Conservation (phyloP, 2,797 vertebrate species). For the Spondyliosoma cantharus region DNA sequence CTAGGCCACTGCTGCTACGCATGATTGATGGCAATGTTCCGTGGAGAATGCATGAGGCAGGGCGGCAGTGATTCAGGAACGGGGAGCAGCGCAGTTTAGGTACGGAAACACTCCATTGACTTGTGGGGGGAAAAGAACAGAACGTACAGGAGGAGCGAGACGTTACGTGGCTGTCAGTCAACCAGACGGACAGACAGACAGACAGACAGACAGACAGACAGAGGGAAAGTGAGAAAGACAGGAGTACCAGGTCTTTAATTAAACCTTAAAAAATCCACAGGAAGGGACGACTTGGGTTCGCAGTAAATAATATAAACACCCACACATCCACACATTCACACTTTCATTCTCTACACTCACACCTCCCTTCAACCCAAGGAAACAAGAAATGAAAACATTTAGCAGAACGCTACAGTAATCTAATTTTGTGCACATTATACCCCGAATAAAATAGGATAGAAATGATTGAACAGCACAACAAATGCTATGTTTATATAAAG, state of each 20-base stretch:
- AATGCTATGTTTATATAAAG: too few species aligned
- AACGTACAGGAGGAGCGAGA: conserved; percentile 67
- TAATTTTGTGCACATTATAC: conserved; percentile 26
- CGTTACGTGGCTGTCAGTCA: conserved; percentile 76
- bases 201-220: conserved; percentile 25
- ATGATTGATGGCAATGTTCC: conserved; percentile 83
- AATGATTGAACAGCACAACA: background rate
- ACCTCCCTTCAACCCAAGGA: conserved; percentile 29
- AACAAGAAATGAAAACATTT: conserved; percentile 13
- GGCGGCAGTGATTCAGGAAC: conserved; percentile 74
- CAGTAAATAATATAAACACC: conserved; percentile 59
- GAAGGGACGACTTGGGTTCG: conserved; percentile 52
- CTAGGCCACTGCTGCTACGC: conserved; percentile 74
- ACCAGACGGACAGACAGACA: conserved; percentile 59
- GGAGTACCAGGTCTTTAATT: conserved; percentile 58
- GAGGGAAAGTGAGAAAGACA: conserved; percentile 18
- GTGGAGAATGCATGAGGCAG: conserved; percentile 76
- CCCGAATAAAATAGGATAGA: conserved; percentile 11
- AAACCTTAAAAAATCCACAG: conserved; percentile 58
- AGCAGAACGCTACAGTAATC: conserved; percentile 9
- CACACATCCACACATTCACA: conserved; percentile 17
- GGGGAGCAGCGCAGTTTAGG: conserved; percentile 73
- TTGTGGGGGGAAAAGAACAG: conserved; percentile 69
- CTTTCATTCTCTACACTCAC: conserved; percentile 24
- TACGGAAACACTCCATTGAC: conserved; percentile 74